Evolutionary conservation across 2,888 invertebrate species (phyloP), one percentile per base, ranked within the genome.

Genomic region (Parthenolecanium corni): DNA sequence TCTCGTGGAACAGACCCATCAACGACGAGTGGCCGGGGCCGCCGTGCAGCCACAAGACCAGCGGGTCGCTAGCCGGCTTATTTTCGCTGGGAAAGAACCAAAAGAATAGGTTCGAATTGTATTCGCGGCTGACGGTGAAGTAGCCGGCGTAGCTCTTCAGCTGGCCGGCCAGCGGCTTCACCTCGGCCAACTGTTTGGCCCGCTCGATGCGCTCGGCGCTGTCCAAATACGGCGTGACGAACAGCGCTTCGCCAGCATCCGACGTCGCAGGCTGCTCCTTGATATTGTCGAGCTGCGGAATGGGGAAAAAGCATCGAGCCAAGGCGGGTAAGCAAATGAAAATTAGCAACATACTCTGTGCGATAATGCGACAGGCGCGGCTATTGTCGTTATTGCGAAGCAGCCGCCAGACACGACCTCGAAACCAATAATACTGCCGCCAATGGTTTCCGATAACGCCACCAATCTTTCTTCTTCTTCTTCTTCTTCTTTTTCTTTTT

Each of bases 11-110:
- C 2, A 91, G 74, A 0, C 89, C 89, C 67, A 82, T 85, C 38
- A 91, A 73, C 0, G 89, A 89, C 0, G 85, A 79, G 0, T 86
- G 86, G 0, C 89, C 89, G 0, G 90, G 90, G 0, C 90, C 90
- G 4, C 90, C 90, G 74, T 90, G 88, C 2, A 90, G 76, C 90
- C 90, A 91, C 9, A 90, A 74, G 0, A 89, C 74, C 1, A 91
- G 83, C 0, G 80, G 83, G 2, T 78, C 77, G 4, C 71, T 70
- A 31, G 71, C 68, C 12, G 71, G 87, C 47, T 73, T 73, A 6
- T 72, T 73, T 69, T 72, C 70, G 2, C 76, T 72, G 6, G 76
- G 76, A 67, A 77, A 76, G 68, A 75, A 77, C 77, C 77, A 78
- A 70, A 78, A 77, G 70, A 76, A 78, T 69, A 76, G 71, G 67